Evolutionary conservation across 2,888 invertebrate species (phyloP), one percentile per base, ranked within the genome.

Genomic region (Troides helena): DNA sequence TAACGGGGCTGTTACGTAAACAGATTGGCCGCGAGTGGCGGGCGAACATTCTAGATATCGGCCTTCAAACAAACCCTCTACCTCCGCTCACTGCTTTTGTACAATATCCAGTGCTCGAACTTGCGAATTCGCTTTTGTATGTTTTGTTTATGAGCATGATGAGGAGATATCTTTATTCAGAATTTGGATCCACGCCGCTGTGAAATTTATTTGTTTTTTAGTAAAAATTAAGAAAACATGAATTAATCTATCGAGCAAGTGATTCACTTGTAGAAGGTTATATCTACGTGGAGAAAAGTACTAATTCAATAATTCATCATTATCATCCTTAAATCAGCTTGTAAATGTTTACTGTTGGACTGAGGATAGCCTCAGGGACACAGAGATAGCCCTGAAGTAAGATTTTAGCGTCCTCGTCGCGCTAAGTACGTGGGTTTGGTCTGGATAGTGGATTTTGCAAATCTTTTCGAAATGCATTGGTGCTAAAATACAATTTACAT

Each of bases 1-100:
- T 92, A 92, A 92, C 91, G 92, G 91, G 87, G 87, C 87, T 88
- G 91, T 92, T 92, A 92, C 91, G 90, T 90, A 92, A 92, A 92
- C 90, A 92, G 89, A 92, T 92, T 91, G 91, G 89, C 86, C 85
- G 88, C 87, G 88, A 89, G 87, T 83, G 85, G 86, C 82, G 86
- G 85, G 78, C 86, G 82, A 74, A 74, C 74, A 74, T 73, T 83
- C 81, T 77, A 84, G 86, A 89, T 88, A 88, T 86, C 85, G 81
- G 86, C 87, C 88, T 86, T 86, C 85, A 81, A 84, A 84, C 84
- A 81, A 84, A 77, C 83, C 80, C 80, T 83, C 84, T 81, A 81
- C 84, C 84, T 85, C 83, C 80, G 65, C 71, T 67, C 68, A 71
- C 72, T 82, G 87, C 84, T 86, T 86, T 86, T 85, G 78, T 81